These are phyloP conservation scores for Eulemur macaco DNA, from an alignment of 2,113 vertebrate genomes.

Conservation along the genomic window DNA sequence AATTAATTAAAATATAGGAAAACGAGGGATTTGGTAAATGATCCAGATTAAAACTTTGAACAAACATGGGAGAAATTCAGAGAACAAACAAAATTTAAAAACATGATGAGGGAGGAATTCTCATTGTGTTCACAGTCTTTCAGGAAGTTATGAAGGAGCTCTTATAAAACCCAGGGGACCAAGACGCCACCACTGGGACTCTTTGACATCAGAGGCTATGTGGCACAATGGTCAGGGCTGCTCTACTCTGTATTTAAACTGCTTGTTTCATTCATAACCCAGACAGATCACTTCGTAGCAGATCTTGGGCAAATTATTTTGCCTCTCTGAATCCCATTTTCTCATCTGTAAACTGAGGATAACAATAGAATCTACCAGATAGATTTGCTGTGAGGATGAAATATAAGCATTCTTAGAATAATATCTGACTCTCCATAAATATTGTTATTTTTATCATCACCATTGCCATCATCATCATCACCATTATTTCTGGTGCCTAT, in stretches of 20 bases:
- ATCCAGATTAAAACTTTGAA: constrained; percentile 70
- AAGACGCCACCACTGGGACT: fast-evolving
- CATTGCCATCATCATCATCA: no score
- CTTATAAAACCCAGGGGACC: neutral
- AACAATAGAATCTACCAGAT: neutral
- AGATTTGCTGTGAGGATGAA: neutral
- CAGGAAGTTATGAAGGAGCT: neutral
- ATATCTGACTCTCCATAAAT: neutral
- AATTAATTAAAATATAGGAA: constrained; percentile 75
- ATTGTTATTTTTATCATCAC: neutral
- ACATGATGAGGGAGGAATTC: neutral
- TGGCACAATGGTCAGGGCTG: neutral
- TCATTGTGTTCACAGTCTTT: neutral
- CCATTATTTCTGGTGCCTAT: neutral
- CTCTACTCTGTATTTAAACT: neutral
- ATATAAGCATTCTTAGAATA: neutral
- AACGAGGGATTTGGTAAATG: constrained; percentile 66
- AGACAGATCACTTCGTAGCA: neutral
- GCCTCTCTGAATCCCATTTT: neutral
- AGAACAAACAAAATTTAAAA: constrained; percentile 56
- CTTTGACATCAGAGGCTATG: neutral
- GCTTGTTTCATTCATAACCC: neutral
- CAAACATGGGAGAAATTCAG: constrained; percentile 51
- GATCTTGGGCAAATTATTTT: neutral
- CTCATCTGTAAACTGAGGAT: constrained; percentile 14